Base-by-base conservation (phyloP, 2,888 invertebrate genomes). In the Temnothorax ravouxi region DNA sequence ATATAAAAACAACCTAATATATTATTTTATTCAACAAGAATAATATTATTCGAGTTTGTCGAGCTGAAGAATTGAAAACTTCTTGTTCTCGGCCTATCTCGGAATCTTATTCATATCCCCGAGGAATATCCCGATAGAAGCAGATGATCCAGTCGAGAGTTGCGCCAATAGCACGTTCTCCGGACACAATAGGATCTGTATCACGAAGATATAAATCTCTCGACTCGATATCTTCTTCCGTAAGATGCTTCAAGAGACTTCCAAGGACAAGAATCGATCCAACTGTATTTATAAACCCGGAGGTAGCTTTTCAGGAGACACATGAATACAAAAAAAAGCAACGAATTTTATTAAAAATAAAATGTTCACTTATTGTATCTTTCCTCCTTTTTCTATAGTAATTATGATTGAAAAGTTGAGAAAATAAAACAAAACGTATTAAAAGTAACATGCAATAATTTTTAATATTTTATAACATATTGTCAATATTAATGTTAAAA, bases 71-170 rank as follows among this genome's bases (percentile, higher is more conserved):
- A 44, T 5, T 8, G 6, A 13, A 29, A 21, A 77, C 18, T 50
- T 64, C 69, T 50, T 56, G 34, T 71, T 44, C 56, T 59, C 56
- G 72, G 64, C 54, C 50, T 74, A 85, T 72, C 56, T 72, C 21
- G 34, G 13, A 62, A 79, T 71, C 61, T 86, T 56, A 29, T 21
- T 44, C 21, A 34, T 44, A 64, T 56, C 61, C 54, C 21, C 66
- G 11, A n/a, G 25, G 54, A 85, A 82, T 86, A 86, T 59, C 54
- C 85, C 67, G 82, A 79, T 82, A 66, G 18, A 54, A 64, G 66
- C 13, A 25, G 80, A 25, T 76, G 52, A 54, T 64, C 41, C 29
- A 25, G n/a, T 50, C 50, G 29, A 62, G 44, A 56, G 38, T 71
- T 71, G 71, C 21, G 21, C 56, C 38, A 41, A 75, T 52, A 56